These are phyloP conservation scores for Manduca sexta DNA, from an alignment of 1,140 invertebrate genomes.

Conservation along the genomic window DNA sequence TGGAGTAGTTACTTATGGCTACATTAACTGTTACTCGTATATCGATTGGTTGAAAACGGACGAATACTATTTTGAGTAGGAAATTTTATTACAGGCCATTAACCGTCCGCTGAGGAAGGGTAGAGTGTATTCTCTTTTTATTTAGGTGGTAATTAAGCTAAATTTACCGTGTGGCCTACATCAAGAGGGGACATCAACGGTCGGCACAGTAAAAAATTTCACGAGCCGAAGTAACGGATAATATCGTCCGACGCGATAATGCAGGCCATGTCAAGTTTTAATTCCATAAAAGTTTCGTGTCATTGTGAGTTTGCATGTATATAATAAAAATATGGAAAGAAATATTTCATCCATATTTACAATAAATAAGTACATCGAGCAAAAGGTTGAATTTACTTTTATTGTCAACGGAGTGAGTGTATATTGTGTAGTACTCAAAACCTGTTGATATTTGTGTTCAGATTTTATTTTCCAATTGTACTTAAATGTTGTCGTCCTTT, in stretches of 20 bases:
- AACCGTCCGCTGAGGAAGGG: constrained; percentile 4
- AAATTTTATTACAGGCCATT: constrained; percentile 12
- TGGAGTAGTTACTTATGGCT: too few species aligned
- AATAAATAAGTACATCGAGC: too few species aligned
- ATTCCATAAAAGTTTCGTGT: neutral
- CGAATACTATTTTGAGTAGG: neutral
- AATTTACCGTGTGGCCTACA: constrained; percentile 29
- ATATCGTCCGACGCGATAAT: neutral
- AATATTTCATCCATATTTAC: too few species aligned
- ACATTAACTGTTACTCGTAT: too few species aligned
- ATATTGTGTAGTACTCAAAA: too few species aligned
- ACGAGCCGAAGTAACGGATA: neutral
- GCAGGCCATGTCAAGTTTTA: neutral
- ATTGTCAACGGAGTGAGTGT: too few species aligned
- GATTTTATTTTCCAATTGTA: neutral
- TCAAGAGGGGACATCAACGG: constrained; percentile 9
- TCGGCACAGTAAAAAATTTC: constrained; percentile 16
- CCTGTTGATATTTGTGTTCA: too few species aligned
- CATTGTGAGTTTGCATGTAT: neutral
- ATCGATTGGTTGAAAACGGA: neutral
- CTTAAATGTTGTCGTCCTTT: neutral
- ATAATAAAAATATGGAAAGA: too few species aligned
- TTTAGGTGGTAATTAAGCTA: constrained; percentile 31
- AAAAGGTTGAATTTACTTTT: too few species aligned
- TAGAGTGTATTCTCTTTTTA: constrained; percentile 12